phyloP scores from a whole-genome alignment of 2,888 invertebrate species.

The Stomorhina lunata region DNA sequence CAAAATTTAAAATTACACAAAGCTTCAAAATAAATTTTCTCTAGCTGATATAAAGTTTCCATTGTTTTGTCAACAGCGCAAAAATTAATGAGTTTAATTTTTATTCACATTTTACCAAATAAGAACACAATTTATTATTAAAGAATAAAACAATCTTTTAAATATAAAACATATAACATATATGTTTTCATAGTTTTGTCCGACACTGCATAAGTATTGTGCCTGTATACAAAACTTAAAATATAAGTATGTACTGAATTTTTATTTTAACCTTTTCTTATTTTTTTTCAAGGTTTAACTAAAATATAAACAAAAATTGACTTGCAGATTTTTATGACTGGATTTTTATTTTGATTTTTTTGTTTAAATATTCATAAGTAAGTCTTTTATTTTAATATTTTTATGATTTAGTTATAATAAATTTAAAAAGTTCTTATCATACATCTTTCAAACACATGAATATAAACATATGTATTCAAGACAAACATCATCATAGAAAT shows the following conservation, averaged over 20 bases:
- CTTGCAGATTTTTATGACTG: conserved; percentile 13
- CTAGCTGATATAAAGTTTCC: too few relatives aligned
- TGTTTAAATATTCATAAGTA: conserved; percentile 2
- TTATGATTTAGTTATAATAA: not conserved
- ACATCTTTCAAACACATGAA: too few relatives aligned
- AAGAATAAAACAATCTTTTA: too few relatives aligned
- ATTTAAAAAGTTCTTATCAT: not conserved
- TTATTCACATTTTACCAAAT: too few relatives aligned
- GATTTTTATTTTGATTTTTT: conserved; percentile 17
- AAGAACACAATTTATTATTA: too few relatives aligned
- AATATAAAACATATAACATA: too few relatives aligned
- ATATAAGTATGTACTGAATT: not conserved
- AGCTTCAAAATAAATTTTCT: too few relatives aligned
- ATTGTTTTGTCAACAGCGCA: too few relatives aligned
- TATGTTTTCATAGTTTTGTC: not conserved
- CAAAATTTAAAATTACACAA: too few relatives aligned
- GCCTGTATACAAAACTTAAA: not conserved
- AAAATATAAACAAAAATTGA: not conserved
- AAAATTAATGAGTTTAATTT: too few relatives aligned
- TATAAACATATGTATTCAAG: not conserved
- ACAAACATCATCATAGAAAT: not conserved
- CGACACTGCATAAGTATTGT: not conserved
- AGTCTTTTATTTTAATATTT: not conserved
- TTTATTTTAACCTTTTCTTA: not conserved
- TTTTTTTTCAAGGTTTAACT: conserved; percentile 12